These are phyloP conservation scores for Capreolus pygargus DNA, from an alignment of 2,113 vertebrate species.

Conservation along the genomic window DNA sequence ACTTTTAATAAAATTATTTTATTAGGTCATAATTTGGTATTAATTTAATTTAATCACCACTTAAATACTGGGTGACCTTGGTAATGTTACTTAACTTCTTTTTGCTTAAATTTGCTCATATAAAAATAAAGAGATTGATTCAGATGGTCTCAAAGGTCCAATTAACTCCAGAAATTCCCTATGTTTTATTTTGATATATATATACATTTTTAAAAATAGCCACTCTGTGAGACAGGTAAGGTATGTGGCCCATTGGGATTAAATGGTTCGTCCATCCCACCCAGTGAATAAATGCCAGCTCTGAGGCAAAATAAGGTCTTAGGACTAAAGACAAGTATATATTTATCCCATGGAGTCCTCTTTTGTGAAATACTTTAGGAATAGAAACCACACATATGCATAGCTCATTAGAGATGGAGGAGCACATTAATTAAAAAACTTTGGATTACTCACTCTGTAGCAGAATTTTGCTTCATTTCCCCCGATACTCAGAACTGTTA, in stretches of 20 bases:
- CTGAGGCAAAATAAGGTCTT: not conserved
- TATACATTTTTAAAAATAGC: not conserved
- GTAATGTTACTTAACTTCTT: not conserved
- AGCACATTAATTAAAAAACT: not conserved
- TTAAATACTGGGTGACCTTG: not conserved
- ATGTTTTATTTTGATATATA: not conserved
- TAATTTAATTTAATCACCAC: constrained; percentile 22
- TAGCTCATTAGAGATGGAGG: not conserved
- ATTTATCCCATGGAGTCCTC: not conserved
- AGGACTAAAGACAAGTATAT: not conserved
- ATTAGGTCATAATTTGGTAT: not conserved
- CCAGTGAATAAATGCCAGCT: not conserved
- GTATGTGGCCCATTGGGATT: not conserved
- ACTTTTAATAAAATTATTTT: not conserved
- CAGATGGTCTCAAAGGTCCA: not conserved
- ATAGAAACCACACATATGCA: not conserved
- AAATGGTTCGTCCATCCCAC: not conserved
- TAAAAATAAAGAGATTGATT: not conserved
- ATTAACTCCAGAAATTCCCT: constrained; percentile 7
- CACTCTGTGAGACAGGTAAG: not conserved
- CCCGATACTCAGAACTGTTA: not conserved
- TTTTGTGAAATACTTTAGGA: not conserved
- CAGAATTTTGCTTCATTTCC: not conserved
- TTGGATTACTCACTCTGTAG: not conserved
- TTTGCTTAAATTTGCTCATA: constrained; percentile 10